Base-by-base conservation (phyloP, 35 echinoderm and acorn worm species). In the Hemicentrotus pulcherrimus region DNA sequence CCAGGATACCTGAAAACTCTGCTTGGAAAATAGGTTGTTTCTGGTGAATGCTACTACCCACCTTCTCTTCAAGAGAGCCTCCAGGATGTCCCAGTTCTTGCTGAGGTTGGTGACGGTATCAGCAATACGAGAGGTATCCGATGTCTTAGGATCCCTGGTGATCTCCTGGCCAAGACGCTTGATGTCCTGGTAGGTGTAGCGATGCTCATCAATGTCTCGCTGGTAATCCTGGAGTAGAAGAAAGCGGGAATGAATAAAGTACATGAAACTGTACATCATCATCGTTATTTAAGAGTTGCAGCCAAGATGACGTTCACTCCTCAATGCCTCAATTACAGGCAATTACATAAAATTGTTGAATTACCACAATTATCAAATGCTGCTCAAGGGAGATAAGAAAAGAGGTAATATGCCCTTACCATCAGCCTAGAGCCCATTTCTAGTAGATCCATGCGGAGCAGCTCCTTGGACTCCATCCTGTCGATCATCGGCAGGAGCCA, bases 71-170 rank as follows among this genome's bases (percentile, higher is more conserved):
- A 99, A 47, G 47, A 99, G 89, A 47, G 94, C 97, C 35, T 98
- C 98, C 46, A 98, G 46, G 31, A 95, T 88, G 48, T 98, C 97
- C 98, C 98, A 99, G 97, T 99, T 99, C 95, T 99, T 99, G 86
- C 95, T 96, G 31, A 99, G 95, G 88, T 99, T 99, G 41, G 94
- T 78, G 85, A 99, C 94, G 46, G 96, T 97, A 94, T 99, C 98
- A 35, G 96, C 94, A 7, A 98, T 96, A 41, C 97, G 94, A 30
- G 94, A 94, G 31, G 95, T 95, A 55, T 99, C 98, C 0, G 96
- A 95, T 11, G 96, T 88, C 86, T 99, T 99, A 0, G 98, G 98
- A 86, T 98, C 97, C 28, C 97, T 91, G 5, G 97, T 97, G 78
- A 99, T 97, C 88, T 99, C 98, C 61, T 95, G 97, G 22, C 96